A percentile compares a stretch with the other conserved stretches of the same genome.
phyloP scores from a whole-genome alignment of 2,888 invertebrate species.

The Cantharis rustica region DNA sequence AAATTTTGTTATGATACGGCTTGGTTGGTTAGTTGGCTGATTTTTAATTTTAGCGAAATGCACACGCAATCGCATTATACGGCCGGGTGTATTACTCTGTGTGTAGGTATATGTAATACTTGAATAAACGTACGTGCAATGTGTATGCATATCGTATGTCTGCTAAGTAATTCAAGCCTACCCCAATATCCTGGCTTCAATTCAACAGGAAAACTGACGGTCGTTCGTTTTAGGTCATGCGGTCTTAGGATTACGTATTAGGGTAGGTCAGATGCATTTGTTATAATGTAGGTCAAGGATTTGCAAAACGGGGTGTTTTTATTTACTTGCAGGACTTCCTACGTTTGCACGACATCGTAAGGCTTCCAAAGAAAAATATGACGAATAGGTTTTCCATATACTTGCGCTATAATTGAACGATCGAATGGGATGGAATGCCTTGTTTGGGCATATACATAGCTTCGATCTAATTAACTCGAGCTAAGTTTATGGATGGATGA shows the following conservation, averaged over 20 bases:
- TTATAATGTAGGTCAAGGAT: conserved; percentile 11
- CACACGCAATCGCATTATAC: conserved; percentile 24
- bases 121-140: conserved; percentile 11
- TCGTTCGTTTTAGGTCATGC: conserved; percentile 28
- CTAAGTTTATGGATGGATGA: background rate
- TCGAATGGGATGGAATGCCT: background rate
- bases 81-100: conserved; percentile 16
- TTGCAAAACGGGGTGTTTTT: background rate
- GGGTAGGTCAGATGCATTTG: conserved; percentile 24
- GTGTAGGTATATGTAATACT: background rate
- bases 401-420: background rate
- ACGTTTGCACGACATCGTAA: background rate
- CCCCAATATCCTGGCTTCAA: conserved; percentile 27
- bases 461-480: background rate
- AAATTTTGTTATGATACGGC: background rate
- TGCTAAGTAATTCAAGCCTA: conserved; percentile 21
- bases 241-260: conserved; percentile 15
- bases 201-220: conserved; percentile 17
- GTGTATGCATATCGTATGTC: conserved; percentile 20
- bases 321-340: background rate
- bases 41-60: conserved; percentile 5
- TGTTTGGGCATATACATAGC: background rate
- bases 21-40: background rate
- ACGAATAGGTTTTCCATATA: background rate
- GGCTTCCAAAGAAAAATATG: background rate